Base-by-base conservation (phyloP, 2,797 vertebrate genomes). In the Syndactyla subalaris region DNA sequence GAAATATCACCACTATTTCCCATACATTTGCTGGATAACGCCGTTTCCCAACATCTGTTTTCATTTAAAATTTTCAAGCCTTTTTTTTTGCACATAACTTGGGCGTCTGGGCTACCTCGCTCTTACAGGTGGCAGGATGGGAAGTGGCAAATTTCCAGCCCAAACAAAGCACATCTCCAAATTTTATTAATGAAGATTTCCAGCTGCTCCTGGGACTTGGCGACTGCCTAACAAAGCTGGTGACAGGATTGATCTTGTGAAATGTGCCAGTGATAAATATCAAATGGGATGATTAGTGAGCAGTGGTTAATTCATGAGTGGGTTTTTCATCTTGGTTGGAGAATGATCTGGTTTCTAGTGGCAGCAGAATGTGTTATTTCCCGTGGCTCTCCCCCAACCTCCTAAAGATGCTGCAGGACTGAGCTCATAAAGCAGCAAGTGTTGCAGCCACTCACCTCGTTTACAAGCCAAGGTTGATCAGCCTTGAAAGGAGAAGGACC, bases 191-290 rank as follows among this genome's bases (percentile, higher is more conserved):
- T 98, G 98, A 98, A 98, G 98, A 98, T 98, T 97, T 98, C 95
- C 98, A 99, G 98, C 98, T 99, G 98, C 98, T 98, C 97, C 97
- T 98, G 98, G 98, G 98, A 98, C 96, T 94, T 96, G 96, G 92
- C 93, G 96, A 86, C 92, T 88, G 81, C 94, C 97, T 98, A 98
- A 98, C 97, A 97, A 97, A 80, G 65, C 98, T 92, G 93, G 97
- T 98, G 97, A 89, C 86, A 84, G 93, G 93, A 96, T 91, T 97
- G 83, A 92, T 96, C 95, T 94, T 58, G 43, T 92, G 94, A 96
- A 97, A 91, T 0, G 39, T 90, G 94, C 94, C 93, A 52, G 16
- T 87, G 96, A 91, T 96, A 96, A 97, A 96, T 92, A 97, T 65
- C 93, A 96, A 92, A 90, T 63, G 77, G 45, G 91, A 95, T 71